Percentiles rank a stretch among this genome's conserved stretches.
Evolutionary conservation across 2,113 vertebrate species (phyloP).

Genomic region (Notarius quadriscutis): DNA sequence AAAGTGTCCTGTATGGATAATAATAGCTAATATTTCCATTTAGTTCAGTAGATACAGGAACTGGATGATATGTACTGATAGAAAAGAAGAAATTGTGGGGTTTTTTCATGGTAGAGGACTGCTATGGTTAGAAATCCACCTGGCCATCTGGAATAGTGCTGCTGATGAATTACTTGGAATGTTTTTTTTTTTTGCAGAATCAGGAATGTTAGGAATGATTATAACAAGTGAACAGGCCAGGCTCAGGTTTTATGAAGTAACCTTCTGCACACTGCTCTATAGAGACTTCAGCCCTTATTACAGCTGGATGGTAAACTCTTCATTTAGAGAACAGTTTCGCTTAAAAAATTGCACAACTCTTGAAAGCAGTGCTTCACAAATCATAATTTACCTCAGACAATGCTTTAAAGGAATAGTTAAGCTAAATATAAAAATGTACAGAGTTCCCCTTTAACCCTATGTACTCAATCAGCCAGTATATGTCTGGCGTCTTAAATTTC

Average conservation of each 20-base stretch:
- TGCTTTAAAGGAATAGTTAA: background rate
- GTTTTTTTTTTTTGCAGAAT: slow-evolving; percentile 14
- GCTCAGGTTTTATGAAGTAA: background rate
- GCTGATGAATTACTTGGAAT: slow-evolving; percentile 16
- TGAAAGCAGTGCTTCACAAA: background rate
- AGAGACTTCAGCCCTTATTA: background rate
- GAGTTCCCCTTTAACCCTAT: background rate
- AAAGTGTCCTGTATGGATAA: no score
- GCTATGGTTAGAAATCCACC: slow-evolving; percentile 20
- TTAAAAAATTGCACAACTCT: background rate
- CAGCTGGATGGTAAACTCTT: background rate
- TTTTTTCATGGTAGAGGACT: background rate
- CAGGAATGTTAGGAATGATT: slow-evolving; percentile 51
- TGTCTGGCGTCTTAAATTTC: background rate
- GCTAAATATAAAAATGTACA: background rate
- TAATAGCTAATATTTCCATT: no score
- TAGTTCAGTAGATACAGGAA: background rate
- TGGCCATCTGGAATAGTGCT: slow-evolving; percentile 45
- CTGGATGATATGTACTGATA: background rate
- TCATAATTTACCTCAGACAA: background rate
- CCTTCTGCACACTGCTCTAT: background rate
- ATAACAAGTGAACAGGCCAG: slow-evolving; percentile 30
- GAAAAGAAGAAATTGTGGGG: background rate
- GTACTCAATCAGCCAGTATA: background rate
- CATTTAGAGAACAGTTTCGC: background rate